Conservation (phyloP, 2,113 vertebrate genomes). For the Madoqua kirkii region DNA sequence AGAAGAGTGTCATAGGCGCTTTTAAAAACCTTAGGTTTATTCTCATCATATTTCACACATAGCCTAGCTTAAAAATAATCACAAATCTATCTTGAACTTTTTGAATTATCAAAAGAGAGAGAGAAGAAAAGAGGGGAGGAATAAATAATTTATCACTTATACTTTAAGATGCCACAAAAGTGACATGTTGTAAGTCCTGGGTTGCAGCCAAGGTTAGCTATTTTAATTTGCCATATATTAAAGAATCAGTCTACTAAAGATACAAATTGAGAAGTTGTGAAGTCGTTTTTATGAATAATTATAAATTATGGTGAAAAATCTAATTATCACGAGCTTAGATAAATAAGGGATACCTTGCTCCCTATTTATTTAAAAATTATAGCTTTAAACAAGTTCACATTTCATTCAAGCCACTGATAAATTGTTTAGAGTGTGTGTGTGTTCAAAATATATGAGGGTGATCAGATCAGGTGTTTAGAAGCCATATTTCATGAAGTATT, state of each 20-base stretch:
- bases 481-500: not conserved
- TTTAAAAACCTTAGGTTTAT: not conserved
- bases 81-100: not conserved
- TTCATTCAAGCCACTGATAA: not conserved
- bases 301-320: not conserved
- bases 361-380: not conserved
- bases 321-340: not conserved
- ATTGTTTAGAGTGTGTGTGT: not conserved
- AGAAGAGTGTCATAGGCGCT: not conserved
- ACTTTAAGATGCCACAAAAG: not conserved
- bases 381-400: not conserved
- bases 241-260: not conserved
- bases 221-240: not conserved
- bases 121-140: not conserved
- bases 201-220: not conserved
- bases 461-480: not conserved
- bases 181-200: not conserved
- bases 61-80: not conserved
- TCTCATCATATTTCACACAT: not conserved
- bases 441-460: not conserved
- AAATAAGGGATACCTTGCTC: not conserved
- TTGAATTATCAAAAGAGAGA: not conserved
- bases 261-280: not conserved
- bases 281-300: not conserved
- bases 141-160: not conserved